Conservation (phyloP, 2,113 vertebrate species). For the Arizona elegans region DNA sequence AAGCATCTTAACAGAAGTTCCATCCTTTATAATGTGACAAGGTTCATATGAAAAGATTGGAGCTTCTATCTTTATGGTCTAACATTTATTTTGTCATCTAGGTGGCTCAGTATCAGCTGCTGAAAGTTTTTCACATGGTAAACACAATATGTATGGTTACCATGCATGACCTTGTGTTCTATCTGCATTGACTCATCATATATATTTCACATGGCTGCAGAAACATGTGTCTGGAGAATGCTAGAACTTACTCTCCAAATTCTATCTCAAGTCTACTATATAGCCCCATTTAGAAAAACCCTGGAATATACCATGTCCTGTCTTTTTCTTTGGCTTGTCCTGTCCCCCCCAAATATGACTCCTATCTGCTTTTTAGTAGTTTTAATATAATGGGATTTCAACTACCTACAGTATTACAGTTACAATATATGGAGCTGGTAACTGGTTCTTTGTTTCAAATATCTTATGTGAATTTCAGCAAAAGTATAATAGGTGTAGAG, state of each 20-base stretch:
- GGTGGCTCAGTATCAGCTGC: background rate
- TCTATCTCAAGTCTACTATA: rapidly evolving
- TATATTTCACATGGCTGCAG: background rate
- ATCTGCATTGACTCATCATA: background rate
- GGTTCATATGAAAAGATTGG: too few relatives aligned
- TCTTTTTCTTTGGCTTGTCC: background rate
- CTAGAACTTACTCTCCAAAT: background rate
- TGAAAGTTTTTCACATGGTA: background rate
- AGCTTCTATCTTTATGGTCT: too few relatives aligned
- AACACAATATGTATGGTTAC: background rate
- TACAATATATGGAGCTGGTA: background rate
- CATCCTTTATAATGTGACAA: too few relatives aligned
- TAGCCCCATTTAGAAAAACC: background rate
- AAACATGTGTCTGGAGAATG: background rate
- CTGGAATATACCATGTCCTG: background rate
- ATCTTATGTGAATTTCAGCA: background rate
- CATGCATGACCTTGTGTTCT: background rate
- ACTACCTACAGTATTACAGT: background rate
- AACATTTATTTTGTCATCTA: too few relatives aligned
- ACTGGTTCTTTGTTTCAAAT: constrained; percentile 16
- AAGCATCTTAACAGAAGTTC: too few relatives aligned
- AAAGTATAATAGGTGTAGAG: background rate
- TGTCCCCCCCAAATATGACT: background rate
- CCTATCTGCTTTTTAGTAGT: background rate
- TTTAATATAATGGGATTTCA: background rate